A percentile compares a stretch with the other conserved stretches of the same genome.
phyloP scores from a whole-genome alignment of 2,113 vertebrate species.

The Leptosomus discolor region DNA sequence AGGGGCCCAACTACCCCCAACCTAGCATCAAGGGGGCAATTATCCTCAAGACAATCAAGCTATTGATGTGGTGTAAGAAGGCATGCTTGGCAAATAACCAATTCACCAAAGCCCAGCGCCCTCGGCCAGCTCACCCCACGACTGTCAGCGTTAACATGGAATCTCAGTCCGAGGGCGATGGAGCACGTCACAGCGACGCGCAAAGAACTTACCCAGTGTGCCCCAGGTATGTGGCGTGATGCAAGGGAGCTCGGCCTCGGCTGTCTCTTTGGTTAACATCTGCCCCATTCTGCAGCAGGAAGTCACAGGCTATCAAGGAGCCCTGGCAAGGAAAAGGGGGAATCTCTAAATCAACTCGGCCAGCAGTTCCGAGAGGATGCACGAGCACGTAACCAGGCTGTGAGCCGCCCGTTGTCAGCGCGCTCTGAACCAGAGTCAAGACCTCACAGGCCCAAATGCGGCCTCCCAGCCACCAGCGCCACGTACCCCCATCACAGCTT shows the following conservation, averaged over 20 bases:
- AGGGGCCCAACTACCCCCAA: background rate
- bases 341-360: background rate
- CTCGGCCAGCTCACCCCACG: background rate
- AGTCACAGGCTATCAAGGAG: constrained; percentile 92
- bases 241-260: constrained; percentile 86
- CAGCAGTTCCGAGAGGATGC: background rate
- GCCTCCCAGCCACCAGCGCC: background rate
- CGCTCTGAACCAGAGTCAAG: background rate
- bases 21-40: background rate
- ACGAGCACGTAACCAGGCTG: rapidly evolving
- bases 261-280: constrained; percentile 95
- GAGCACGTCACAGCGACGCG: rapidly evolving
- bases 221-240: constrained; percentile 91
- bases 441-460: background rate
- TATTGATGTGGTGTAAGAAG: background rate
- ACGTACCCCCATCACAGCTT: constrained; percentile 91
- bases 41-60: background rate
- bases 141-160: background rate
- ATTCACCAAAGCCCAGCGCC: background rate
- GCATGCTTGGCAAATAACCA: background rate
- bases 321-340: constrained; percentile 71
- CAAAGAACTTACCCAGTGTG: constrained; percentile 85
- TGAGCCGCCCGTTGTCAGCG: rapidly evolving
- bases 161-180: background rate
- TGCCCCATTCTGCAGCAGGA: constrained; percentile 93